A percentile compares a stretch with the other conserved stretches of the same genome.
phyloP scores from a whole-genome alignment of 2,888 invertebrate species.

The Drosophila formosana region DNA sequence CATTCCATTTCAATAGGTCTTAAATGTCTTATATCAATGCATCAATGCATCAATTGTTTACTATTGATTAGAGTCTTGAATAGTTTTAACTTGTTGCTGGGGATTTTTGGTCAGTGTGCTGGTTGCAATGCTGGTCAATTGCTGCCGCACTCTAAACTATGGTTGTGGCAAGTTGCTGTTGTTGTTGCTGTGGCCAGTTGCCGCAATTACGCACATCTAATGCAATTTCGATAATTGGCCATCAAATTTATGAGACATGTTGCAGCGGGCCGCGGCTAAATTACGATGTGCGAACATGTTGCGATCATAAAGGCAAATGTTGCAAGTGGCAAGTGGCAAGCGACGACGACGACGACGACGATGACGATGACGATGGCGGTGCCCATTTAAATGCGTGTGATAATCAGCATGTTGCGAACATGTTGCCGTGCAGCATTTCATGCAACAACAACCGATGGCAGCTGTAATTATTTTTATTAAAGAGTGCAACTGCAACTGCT shows the following conservation, averaged over 20 bases:
- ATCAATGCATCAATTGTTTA: no score
- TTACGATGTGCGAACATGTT: slow-evolving; percentile 76
- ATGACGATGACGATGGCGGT: not conserved
- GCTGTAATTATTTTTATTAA: slow-evolving; percentile 68
- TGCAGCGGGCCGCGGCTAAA: slow-evolving; percentile 60
- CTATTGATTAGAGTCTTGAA: no score
- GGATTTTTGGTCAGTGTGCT: not conserved
- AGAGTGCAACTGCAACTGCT: slow-evolving; percentile 62
- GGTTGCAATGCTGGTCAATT: slow-evolving; percentile 2
- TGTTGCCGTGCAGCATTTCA: slow-evolving; percentile 65
- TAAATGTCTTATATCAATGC: no score
- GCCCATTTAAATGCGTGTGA: slow-evolving; percentile 63
- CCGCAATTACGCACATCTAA: slow-evolving; percentile 78
- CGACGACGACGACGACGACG: not conserved
- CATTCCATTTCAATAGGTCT: no score
- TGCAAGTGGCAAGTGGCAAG: slow-evolving; percentile 22
- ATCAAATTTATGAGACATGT: slow-evolving; percentile 81
- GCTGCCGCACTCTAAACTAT: slow-evolving; percentile 7
- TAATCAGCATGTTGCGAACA: slow-evolving; percentile 68
- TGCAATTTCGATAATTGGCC: slow-evolving; percentile 82
- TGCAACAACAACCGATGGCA: slow-evolving; percentile 50
- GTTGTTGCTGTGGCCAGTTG: slow-evolving; percentile 18
- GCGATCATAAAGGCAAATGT: slow-evolving; percentile 60
- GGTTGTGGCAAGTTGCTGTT: slow-evolving; percentile 13
- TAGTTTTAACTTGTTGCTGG: no score